Conservation (phyloP, 2,113 vertebrate genomes). For the Eonycteris spelaea region DNA sequence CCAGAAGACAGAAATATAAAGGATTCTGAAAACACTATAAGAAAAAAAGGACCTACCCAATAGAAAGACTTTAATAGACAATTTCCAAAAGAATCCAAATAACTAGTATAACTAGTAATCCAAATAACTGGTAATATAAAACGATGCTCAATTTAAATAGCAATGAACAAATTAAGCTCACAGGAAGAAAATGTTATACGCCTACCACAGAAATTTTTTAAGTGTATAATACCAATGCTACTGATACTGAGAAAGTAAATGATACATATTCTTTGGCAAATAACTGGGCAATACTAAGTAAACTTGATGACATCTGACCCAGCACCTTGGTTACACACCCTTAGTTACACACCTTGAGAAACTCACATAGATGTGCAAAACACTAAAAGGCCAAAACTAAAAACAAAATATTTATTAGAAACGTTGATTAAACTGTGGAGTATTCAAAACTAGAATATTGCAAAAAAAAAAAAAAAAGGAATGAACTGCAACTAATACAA, state of each 20-base stretch:
- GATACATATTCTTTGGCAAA: background rate
- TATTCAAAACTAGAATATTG: background rate
- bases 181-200: background rate
- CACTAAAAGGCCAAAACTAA: background rate
- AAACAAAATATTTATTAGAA: background rate
- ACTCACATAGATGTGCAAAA: background rate
- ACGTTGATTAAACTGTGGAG: background rate
- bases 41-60: background rate
- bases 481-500: background rate
- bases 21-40: background rate
- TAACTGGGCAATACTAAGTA: background rate
- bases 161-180: background rate
- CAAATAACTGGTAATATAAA: background rate
- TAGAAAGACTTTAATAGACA: background rate
- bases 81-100: background rate
- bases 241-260: background rate
- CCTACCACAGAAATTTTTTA: background rate
- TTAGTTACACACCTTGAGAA: background rate
- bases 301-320: background rate
- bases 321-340: background rate
- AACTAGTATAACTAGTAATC: background rate
- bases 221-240: background rate
- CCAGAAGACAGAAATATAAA: background rate
- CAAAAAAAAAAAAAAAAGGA: background rate
- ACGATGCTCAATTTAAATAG: background rate